Conservation (phyloP, 2,888 invertebrate genomes). For the Nineta flava region DNA sequence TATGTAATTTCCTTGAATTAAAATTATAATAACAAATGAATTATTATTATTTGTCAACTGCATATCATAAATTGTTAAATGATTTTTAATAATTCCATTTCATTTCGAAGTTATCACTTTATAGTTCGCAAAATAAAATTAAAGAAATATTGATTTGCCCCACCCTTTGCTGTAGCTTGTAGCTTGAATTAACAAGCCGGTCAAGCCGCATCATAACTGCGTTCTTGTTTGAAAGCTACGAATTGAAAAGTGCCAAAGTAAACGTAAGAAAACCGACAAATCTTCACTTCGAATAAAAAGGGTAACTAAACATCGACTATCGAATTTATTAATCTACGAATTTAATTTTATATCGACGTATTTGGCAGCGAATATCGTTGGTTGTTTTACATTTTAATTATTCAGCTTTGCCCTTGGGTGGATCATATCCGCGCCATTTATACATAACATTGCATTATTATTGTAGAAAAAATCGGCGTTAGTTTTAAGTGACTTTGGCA, state of each 20-base stretch:
- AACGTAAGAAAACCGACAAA: slow-evolving; percentile 1
- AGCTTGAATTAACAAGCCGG: too few species aligned
- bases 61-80: too few species aligned
- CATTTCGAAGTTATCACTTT: too few species aligned
- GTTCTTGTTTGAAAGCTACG: slow-evolving; percentile 1
- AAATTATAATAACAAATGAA: too few species aligned
- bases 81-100: too few species aligned
- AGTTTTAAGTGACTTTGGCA: slow-evolving; percentile 2
- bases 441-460: not conserved
- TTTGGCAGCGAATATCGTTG: slow-evolving; percentile 29
- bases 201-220: slow-evolving; percentile 2
- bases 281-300: slow-evolving; percentile 4
- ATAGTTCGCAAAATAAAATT: not conserved
- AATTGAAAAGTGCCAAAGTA: slow-evolving; percentile 4
- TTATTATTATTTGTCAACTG: too few species aligned
- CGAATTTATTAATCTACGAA: slow-evolving; percentile 7
- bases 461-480: slow-evolving; percentile 1
- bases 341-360: slow-evolving; percentile 9
- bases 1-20: too few species aligned
- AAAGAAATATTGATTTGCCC: not conserved
- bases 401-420: slow-evolving; percentile 6
- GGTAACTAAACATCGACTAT: slow-evolving; percentile 8
- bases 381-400: slow-evolving; percentile 17
- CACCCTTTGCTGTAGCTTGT: not conserved
- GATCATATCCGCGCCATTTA: slow-evolving; percentile 5